Percentiles rank a stretch among this genome's conserved stretches.
Evolutionary conservation across 2,888 invertebrate species (phyloP).

Genomic region (Acronicta psi): DNA sequence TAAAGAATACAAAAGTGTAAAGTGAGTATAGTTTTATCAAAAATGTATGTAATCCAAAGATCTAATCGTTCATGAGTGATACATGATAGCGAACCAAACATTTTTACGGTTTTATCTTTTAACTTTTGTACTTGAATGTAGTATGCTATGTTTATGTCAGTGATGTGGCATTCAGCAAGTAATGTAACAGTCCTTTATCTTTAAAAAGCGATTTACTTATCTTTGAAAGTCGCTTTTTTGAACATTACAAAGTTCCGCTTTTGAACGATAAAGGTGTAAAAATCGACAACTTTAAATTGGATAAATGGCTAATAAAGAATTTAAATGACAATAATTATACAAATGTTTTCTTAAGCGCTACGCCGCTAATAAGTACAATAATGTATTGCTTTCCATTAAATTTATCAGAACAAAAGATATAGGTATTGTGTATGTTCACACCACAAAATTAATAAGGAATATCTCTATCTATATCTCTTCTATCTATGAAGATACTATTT

Average conservation of each 20-base stretch:
- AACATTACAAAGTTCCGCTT: not conserved
- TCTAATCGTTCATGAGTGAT: too few relatives aligned
- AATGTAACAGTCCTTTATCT: not conserved
- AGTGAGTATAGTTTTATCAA: too few relatives aligned
- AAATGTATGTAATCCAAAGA: too few relatives aligned
- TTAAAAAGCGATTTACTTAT: not conserved
- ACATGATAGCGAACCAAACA: too few relatives aligned
- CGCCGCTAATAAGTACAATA: not conserved
- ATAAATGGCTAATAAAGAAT: constrained; percentile 17
- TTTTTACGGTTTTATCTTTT: too few relatives aligned
- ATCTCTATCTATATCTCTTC: too few relatives aligned
- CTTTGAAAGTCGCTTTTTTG: not conserved
- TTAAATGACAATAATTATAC: not conserved
- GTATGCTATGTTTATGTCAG: not conserved
- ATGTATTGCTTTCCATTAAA: constrained; percentile 1
- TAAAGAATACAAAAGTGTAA: too few relatives aligned
- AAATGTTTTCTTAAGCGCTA: not conserved
- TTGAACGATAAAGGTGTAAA: not conserved
- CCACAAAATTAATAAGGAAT: too few relatives aligned
- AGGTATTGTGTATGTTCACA: not conserved
- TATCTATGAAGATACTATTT: too few relatives aligned
- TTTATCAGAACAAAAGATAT: constrained; percentile 3
- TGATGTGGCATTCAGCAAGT: not conserved
- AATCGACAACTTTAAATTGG: not conserved
- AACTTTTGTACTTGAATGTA: too few relatives aligned